phyloP scores from a whole-genome alignment of 2,797 vertebrate species.

The Micrastur ruficollis region DNA sequence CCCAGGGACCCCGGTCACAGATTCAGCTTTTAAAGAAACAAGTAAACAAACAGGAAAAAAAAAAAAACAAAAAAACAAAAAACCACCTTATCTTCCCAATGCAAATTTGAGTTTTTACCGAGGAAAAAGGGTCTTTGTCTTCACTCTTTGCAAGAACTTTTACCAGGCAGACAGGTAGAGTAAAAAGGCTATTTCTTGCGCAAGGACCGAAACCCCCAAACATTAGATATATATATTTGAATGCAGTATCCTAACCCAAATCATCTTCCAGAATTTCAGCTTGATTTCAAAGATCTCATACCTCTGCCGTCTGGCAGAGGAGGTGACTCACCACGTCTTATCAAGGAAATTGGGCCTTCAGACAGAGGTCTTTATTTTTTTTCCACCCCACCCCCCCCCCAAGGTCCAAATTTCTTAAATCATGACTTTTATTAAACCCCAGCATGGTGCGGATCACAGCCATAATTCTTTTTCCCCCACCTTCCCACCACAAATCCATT shows the following conservation, averaged over 20 bases:
- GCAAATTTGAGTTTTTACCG: background rate
- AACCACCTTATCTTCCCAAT: accelerated
- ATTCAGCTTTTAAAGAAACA: background rate
- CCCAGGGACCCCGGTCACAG: background rate
- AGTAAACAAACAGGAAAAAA: background rate
- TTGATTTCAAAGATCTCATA: background rate
- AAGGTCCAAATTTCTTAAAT: conserved; percentile 25
- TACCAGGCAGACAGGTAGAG: accelerated
- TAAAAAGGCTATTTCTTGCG: background rate
- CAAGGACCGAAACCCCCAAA: background rate
- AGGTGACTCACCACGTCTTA: background rate
- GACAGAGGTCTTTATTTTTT: background rate
- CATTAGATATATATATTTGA: background rate
- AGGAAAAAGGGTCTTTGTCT: accelerated
- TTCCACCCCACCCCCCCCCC: background rate
- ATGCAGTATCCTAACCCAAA: background rate
- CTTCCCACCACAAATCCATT: conserved; percentile 70
- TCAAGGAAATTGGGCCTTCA: background rate
- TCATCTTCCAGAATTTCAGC: background rate
- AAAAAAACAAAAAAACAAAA: background rate
- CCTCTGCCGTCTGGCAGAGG: background rate
- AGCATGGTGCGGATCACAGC: conserved; percentile 12
- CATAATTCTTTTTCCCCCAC: conserved; percentile 37
- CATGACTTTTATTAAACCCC: conserved; percentile 52
- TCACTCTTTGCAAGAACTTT: background rate